These are phyloP conservation scores for Brachirus orientalis DNA, from an alignment of 2,113 vertebrate genomes.

Conservation along the genomic window DNA sequence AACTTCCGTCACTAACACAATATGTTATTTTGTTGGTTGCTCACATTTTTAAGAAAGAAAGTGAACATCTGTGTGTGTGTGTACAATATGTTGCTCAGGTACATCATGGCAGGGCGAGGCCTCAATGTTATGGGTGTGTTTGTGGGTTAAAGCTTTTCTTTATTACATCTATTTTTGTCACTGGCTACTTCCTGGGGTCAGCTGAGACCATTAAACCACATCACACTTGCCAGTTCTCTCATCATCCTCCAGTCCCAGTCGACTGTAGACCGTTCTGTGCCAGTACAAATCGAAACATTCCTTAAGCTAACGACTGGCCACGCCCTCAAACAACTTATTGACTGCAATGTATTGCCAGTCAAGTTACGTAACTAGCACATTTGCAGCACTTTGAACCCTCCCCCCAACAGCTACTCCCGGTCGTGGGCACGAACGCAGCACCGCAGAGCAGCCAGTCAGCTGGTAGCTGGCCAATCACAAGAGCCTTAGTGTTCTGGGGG, in stretches of 20 bases:
- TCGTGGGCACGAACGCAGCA: too few relatives aligned
- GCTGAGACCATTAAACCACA: background rate
- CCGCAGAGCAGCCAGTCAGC: too few relatives aligned
- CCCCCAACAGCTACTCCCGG: too few relatives aligned
- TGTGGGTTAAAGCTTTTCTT: constrained; percentile 42
- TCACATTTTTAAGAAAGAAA: too few relatives aligned
- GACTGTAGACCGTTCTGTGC: background rate
- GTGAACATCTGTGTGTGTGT: background rate
- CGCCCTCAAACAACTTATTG: constrained; percentile 19
- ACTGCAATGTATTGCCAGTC: background rate
- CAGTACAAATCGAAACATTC: constrained; percentile 30
- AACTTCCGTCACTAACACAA: background rate
- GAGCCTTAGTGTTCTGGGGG: too few relatives aligned
- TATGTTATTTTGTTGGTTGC: background rate
- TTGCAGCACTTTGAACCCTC: too few relatives aligned
- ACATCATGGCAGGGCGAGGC: constrained; percentile 18
- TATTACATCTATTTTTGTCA: constrained; percentile 30
- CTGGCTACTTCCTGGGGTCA: background rate
- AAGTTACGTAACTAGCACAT: too few relatives aligned
- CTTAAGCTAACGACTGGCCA: background rate
- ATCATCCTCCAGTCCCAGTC: constrained; percentile 1
- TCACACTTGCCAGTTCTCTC: background rate
- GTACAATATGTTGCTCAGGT: constrained; percentile 35
- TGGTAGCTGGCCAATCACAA: too few relatives aligned
- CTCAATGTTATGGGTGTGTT: background rate